Evolutionary conservation across 2,113 vertebrate genomes (phyloP), one percentile per base, ranked within the genome.

Genomic region (Pterocles burchelli): DNA sequence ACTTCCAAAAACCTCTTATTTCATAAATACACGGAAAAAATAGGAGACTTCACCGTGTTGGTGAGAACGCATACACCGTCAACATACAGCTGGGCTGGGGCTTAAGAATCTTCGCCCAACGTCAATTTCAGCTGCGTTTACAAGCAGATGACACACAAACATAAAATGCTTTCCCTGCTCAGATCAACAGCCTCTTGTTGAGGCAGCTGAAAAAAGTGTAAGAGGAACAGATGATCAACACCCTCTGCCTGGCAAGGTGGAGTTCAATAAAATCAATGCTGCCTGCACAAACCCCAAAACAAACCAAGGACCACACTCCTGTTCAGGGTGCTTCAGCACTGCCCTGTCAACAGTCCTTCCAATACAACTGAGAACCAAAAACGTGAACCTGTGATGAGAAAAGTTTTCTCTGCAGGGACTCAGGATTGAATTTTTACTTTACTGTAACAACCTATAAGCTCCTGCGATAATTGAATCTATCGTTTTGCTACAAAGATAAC

Each of bases 41-140:
- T 0, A 4, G 13, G 25, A 51, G 13, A 33, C 17, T 73, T 66
- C 10, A 22, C 6, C 26, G 25, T 0, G 1, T 3, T 66, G 29
- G 45, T 57, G 26, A 87, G 59, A 81, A 78, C 24, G 9, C 29
- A 21, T 48, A 22, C 31, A 31, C 46, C 54, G 57, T 83, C 55
- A 84, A 34, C 1, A 33, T 1, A 46, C 24, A 67, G 43, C 55
- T 34, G 11, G 4, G 10, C 17, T 25, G 52, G n/a, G 19, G 34
- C 21, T 62, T 28, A 51, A 51, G 20, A 13, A 52, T 33, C 49
- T 58, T 34, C 17, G 58, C 55, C 18, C 62, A 38, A 59, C 59
- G 71, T 62, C 41, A 43, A 6, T 54, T 80, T 38, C 31, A 52
- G 49, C 34, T 11, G 3, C 3, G 7, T n/a, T 18, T 68, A 18